Evolutionary conservation across 1,140 invertebrate genomes (phyloP), one percentile per base, ranked within the genome.

Genomic region (Drosophila micromelanica): DNA sequence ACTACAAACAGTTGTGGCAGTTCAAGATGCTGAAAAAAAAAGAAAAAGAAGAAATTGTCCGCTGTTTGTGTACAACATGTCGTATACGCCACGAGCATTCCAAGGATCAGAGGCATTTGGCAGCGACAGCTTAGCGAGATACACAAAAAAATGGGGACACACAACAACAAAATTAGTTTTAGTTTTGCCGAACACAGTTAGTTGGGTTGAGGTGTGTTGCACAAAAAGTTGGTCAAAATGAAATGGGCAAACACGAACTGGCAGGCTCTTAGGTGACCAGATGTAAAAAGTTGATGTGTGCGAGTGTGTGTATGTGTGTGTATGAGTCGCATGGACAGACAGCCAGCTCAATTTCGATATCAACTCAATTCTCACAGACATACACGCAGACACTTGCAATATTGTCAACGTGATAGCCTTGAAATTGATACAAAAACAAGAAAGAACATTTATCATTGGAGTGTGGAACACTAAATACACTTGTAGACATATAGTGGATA

Each of bases 101-200:
- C 12, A 74, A 79, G 68, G 76, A 64, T 73, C 40, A 40, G 15
- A 69, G 57, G 42, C 55, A 76, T 67, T 60, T 45, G 38, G 56
- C 73, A 68, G 57, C 40, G 45, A 52, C 69, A 79, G 76, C 67
- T 78, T 57, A 65, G 30, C 42, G 27, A 45, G 46, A 67, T 15
- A 35, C 35, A 57, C 17, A 57, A 40, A 38, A 55, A 37, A 45
- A 11, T n/a, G n/a, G 57, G 73, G 74, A 65, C 55, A 74, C 65
- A 74, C 62, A 61, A 71, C 45, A 69, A 67, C 63, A 76, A 85
- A 85, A 84, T 84, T 80, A 80, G 80, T 80, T 84, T 77, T 17
- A 49, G 62, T 38, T 20, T 38, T 57, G 40, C 20, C 32, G 38
- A 52, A 51, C 17, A 38, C 8, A 15, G 69, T 67, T 23, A 45